A percentile compares a stretch with the other conserved stretches of the same genome.
These are phyloP conservation scores for Gallinago stenura DNA, from an alignment of 2,797 vertebrate species.

Conservation along the genomic window DNA sequence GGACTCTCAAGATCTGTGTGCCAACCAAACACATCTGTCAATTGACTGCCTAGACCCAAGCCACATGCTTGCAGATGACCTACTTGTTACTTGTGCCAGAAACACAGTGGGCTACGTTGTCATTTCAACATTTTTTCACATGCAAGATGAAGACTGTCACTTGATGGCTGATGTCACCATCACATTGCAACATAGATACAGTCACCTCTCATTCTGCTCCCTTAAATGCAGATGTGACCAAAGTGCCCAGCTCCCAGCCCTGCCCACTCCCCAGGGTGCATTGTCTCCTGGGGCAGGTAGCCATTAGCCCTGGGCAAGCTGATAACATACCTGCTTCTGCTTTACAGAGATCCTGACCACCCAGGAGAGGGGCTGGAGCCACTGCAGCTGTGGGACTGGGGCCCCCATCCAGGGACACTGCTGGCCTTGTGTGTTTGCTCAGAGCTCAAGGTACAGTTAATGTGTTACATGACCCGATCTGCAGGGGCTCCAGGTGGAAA, in stretches of 20 bases:
- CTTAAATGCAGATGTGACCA: fast-evolving
- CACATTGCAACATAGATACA: fast-evolving
- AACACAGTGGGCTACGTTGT: background rate
- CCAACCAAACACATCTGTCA: background rate
- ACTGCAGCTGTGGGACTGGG: background rate
- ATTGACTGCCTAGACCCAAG: background rate
- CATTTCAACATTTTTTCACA: background rate
- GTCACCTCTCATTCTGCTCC: background rate
- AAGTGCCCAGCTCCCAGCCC: too few species aligned
- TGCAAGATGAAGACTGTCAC: too few species aligned
- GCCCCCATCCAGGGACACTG: too few species aligned
- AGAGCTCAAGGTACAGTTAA: too few species aligned
- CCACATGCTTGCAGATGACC: background rate
- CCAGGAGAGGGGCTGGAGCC: background rate
- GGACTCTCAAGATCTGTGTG: background rate
- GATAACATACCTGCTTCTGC: background rate
- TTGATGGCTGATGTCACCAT: background rate
- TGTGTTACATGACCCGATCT: too few species aligned
- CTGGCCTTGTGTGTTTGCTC: too few species aligned
- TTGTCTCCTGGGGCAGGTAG: background rate
- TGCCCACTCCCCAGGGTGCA: too few species aligned
- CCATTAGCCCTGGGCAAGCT: background rate
- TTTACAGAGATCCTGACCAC: background rate
- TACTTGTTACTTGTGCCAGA: background rate
- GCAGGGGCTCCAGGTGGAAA: too few species aligned